phyloP scores from a whole-genome alignment of 64 coral and sea anemone species.

The Dendrophyllia cribrosa region DNA sequence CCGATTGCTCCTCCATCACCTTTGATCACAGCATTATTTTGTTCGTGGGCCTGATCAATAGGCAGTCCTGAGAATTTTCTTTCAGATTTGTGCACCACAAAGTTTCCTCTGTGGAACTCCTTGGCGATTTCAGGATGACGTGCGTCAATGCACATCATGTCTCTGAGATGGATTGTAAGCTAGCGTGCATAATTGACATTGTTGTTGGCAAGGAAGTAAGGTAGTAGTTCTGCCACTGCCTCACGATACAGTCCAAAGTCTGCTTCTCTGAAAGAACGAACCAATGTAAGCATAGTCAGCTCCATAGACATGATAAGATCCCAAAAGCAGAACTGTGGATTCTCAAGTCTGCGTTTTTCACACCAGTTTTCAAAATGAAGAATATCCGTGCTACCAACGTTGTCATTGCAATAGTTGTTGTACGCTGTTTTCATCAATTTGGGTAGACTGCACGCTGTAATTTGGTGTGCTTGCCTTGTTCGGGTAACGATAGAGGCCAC shows the following conservation, averaged over 20 bases:
- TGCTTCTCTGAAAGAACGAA: constrained; percentile 59
- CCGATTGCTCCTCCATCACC: not conserved
- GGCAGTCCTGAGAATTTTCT: constrained; percentile 44
- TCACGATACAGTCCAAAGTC: constrained; percentile 43
- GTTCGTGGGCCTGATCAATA: constrained; percentile 65
- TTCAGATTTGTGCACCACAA: constrained; percentile 53
- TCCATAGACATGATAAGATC: constrained; percentile 67
- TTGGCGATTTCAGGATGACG: too few relatives aligned
- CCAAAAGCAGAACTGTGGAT: constrained; percentile 56
- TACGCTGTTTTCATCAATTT: constrained; percentile 37
- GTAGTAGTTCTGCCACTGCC: constrained; percentile 41
- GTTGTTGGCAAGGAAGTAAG: constrained; percentile 48
- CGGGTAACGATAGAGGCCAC: constrained; percentile 47
- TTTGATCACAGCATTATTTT: constrained; percentile 50
- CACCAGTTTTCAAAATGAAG: constrained; percentile 53
- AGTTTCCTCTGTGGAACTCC: not conserved
- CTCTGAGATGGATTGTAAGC: constrained; percentile 5
- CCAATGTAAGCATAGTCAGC: constrained; percentile 37
- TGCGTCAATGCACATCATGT: too few relatives aligned
- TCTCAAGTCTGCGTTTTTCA: constrained; percentile 36
- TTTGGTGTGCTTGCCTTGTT: constrained; percentile 61
- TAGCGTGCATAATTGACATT: not conserved
- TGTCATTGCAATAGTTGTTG: not conserved
- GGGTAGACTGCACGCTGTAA: constrained; percentile 21
- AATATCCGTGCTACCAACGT: not conserved